Conservation (phyloP, 2,888 invertebrate genomes). For the Apoda limacodes region DNA sequence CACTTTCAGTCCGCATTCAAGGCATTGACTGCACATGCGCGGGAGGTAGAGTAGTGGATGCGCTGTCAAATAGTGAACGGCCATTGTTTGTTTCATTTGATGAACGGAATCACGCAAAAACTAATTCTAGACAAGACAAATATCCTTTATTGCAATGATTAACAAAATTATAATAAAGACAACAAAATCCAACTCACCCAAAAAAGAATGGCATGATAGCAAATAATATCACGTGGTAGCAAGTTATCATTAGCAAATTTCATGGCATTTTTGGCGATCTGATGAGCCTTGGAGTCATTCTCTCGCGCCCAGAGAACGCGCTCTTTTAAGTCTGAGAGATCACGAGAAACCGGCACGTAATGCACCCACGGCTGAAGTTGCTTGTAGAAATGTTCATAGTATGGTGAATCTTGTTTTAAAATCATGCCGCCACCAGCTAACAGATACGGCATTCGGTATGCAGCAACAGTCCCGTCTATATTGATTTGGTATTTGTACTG, state of each 20-base stretch:
- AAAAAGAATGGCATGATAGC: constrained; percentile 80
- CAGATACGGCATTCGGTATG: constrained; percentile 93
- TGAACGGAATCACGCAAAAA: too few species aligned
- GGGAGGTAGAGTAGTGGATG: too few species aligned
- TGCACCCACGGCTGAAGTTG: constrained; percentile 81
- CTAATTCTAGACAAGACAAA: too few species aligned
- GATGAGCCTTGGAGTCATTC: constrained; percentile 75
- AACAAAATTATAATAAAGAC: too few species aligned
- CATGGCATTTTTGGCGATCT: constrained; percentile 76
- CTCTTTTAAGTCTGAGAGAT: constrained; percentile 84
- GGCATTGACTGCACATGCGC: too few species aligned
- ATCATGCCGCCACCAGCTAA: constrained; percentile 89
- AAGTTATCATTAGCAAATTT: constrained; percentile 82
- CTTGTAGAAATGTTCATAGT: constrained; percentile 94
- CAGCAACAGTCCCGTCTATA: constrained; percentile 96
- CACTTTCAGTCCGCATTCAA: too few species aligned
- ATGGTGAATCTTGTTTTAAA: constrained; percentile 93
- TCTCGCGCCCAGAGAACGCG: constrained; percentile 82
- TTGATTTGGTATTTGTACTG: constrained; percentile 96
- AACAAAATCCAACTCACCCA: too few species aligned
- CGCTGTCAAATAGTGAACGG: too few species aligned
- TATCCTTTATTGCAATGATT: too few species aligned
- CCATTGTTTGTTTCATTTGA: too few species aligned
- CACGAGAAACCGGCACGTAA: constrained; percentile 83
- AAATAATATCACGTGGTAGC: constrained; percentile 86